A percentile compares a stretch with the other conserved stretches of the same genome.
Conservation (phyloP, 53 echinoderm and acorn worm species). For the Crossaster papposus region DNA sequence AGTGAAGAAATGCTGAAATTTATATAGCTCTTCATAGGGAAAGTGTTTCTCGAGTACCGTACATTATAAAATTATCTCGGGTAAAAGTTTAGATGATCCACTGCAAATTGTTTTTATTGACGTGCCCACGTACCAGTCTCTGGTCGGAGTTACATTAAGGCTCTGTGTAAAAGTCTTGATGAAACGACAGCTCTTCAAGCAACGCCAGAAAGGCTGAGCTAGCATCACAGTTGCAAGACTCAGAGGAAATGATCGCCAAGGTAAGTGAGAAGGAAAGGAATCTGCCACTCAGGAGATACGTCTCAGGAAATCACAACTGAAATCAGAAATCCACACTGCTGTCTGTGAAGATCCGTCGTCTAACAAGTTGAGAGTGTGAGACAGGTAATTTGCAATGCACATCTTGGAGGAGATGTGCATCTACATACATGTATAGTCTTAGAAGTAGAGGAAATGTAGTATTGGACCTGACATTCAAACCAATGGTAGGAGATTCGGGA, state of each 20-base stretch:
- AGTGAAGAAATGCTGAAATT: neutral
- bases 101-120: no score
- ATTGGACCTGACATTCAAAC: no score
- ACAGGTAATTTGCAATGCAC: neutral
- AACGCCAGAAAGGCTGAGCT: neutral
- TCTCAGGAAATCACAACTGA: constrained; percentile 30
- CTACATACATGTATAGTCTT: neutral
- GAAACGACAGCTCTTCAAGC: neutral
- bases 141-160: no score
- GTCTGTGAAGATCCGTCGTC: neutral
- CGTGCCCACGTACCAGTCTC: no score
- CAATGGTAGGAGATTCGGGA: no score
- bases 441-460: no score
- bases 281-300: constrained; percentile 12
- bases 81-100: no score
- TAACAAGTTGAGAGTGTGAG: neutral
- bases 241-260: neutral
- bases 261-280: neutral
- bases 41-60: no score
- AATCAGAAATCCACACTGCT: constrained; percentile 11
- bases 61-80: no score
- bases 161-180: neutral
- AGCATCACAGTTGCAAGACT: neutral
- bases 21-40: neutral
- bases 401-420: neutral